These are phyloP conservation scores for Helicolenus hilgendorfi DNA, from an alignment of 2,797 vertebrate genomes.

Conservation along the genomic window DNA sequence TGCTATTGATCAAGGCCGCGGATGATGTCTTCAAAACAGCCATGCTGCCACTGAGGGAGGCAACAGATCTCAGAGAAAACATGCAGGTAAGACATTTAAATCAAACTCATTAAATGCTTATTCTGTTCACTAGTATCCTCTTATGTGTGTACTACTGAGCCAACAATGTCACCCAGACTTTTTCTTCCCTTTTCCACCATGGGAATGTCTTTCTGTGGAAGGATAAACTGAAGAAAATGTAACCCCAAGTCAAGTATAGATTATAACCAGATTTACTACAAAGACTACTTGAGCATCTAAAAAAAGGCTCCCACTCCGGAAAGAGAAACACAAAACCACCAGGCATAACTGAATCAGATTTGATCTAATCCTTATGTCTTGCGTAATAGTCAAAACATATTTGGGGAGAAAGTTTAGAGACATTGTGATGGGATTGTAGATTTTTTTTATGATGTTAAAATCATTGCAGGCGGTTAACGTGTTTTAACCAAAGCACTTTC, in stretches of 20 bases:
- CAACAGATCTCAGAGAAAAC: constrained; percentile 98
- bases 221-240: not conserved
- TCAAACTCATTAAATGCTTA: not conserved
- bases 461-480: not conserved
- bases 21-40: constrained; percentile 99
- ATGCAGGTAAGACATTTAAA: constrained; percentile 94
- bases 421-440: not conserved
- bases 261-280: constrained; percentile 49
- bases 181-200: not conserved
- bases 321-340: constrained; percentile 50
- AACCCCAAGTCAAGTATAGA: constrained; percentile 40
- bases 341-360: constrained; percentile 49
- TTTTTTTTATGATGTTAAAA: not conserved
- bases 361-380: constrained; percentile 59
- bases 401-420: constrained; percentile 3
- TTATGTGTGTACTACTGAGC: not conserved
- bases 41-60: constrained; percentile 94
- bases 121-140: not conserved
- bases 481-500: not conserved
- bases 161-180: not conserved
- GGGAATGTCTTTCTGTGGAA: constrained; percentile 44
- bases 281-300: constrained; percentile 32
- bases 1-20: constrained; percentile 94
- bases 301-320: constrained; percentile 13
- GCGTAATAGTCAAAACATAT: constrained; percentile 41